These are phyloP conservation scores for Neuroterus valhalla DNA, from an alignment of 1,140 invertebrate genomes.

Conservation along the genomic window DNA sequence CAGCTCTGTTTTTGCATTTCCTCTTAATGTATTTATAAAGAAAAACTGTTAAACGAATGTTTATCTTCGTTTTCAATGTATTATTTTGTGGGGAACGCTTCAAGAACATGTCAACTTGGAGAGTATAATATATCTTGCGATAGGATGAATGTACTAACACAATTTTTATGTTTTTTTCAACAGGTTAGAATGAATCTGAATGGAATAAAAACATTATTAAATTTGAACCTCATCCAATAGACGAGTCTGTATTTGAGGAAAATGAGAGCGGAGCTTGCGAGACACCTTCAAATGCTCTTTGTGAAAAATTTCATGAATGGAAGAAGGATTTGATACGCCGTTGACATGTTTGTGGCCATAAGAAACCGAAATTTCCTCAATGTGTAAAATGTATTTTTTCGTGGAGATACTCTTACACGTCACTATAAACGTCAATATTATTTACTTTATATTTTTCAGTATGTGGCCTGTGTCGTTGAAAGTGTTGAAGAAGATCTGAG, in stretches of 20 bases:
- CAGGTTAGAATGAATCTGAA: not conserved
- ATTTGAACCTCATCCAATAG: not conserved
- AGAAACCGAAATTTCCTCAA: not conserved
- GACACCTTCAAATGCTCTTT: not conserved
- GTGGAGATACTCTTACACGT: not conserved
- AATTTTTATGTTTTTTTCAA: not conserved
- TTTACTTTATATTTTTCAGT: no score
- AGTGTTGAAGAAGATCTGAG: no score
- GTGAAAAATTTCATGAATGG: not conserved
- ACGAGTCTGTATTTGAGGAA: not conserved
- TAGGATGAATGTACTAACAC: not conserved
- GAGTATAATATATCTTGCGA: no score
- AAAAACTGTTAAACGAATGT: no score
- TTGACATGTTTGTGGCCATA: not conserved
- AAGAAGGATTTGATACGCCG: conserved; percentile 2
- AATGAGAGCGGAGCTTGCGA: not conserved
- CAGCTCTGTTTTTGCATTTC: no score
- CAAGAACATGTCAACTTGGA: no score
- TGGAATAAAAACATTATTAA: not conserved
- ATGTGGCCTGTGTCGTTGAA: no score
- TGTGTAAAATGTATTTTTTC: conserved; percentile 1
- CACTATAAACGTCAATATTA: conserved; percentile 13
- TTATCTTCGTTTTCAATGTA: no score
- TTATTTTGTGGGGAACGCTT: no score
- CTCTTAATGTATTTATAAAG: no score